Evolutionary conservation across 1,140 invertebrate species (phyloP).

Genomic region (Telenomus remus): DNA sequence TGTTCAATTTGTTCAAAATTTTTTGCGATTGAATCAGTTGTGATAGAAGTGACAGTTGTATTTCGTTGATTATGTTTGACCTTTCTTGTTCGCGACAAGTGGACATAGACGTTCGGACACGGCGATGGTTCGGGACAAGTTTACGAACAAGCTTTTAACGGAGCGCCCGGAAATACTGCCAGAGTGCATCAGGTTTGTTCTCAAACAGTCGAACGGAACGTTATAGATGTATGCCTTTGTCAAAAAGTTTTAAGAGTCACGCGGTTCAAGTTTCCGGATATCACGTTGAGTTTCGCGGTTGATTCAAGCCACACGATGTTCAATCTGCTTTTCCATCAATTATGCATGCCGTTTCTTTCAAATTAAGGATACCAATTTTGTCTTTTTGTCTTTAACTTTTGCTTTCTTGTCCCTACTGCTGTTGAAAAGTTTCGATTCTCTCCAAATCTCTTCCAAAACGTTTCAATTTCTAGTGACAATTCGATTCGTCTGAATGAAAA

Average conservation of each 20-base stretch:
- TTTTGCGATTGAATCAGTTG: constrained; percentile 15
- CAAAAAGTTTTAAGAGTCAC: constrained; percentile 61
- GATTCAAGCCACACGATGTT: too few species aligned
- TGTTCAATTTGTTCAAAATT: too few species aligned
- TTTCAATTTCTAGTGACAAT: too few species aligned
- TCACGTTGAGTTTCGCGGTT: too few species aligned
- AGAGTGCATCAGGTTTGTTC: constrained; percentile 40
- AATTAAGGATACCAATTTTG: too few species aligned
- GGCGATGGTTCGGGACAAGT: constrained; percentile 50
- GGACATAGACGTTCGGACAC: constrained; percentile 44
- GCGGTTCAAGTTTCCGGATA: background rate
- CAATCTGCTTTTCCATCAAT: too few species aligned
- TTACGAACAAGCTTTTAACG: constrained; percentile 64
- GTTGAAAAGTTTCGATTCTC: too few species aligned
- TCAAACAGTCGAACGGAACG: constrained; percentile 21
- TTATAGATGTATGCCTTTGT: constrained; percentile 31
- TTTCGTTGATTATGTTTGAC: constrained; percentile 42
- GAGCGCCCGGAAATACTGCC: constrained; percentile 34
- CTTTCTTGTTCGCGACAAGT: constrained; percentile 45
- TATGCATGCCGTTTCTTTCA: too few species aligned
- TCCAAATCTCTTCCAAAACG: too few species aligned
- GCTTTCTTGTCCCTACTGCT: too few species aligned
- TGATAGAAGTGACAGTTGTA: constrained; percentile 34
- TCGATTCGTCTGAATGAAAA: too few species aligned
- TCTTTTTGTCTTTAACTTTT: too few species aligned